Conservation (phyloP, 2,797 vertebrate species). For the Echiichthys vipera region DNA sequence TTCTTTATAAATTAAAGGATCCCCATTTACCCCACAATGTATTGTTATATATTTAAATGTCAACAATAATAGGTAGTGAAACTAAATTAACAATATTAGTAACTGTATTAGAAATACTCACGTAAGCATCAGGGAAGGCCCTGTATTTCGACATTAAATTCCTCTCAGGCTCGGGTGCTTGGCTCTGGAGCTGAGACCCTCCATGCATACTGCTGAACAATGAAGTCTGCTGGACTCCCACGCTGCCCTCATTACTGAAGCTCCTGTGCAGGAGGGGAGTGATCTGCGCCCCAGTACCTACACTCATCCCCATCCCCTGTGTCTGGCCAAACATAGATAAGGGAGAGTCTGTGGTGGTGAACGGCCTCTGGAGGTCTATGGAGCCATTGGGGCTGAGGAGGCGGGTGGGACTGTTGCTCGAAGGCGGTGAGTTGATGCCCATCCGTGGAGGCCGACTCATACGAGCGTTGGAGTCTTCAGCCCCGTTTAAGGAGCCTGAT, state of each 20-base stretch:
- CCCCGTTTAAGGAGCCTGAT: conserved; percentile 52
- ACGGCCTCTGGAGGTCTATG: conserved; percentile 55
- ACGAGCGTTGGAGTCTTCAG: conserved; percentile 39
- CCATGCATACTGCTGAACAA: conserved; percentile 53
- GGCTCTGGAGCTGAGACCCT: conserved; percentile 50
- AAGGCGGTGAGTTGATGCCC: conserved; percentile 25
- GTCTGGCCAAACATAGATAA: conserved; percentile 39
- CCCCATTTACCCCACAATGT: neutral
- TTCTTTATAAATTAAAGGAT: neutral
- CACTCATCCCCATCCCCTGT: conserved; percentile 10
- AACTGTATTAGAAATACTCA: conserved; percentile 71
- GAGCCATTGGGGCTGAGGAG: conserved; percentile 60
- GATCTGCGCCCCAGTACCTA: neutral
- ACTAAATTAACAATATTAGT: neutral
- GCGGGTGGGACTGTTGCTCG: conserved; percentile 38
- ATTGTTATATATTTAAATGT: neutral
- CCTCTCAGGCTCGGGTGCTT: conserved; percentile 57
- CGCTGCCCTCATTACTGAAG: conserved; percentile 59
- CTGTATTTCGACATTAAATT: conserved; percentile 71
- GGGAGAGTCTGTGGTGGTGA: conserved; percentile 41
- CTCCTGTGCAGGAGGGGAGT: conserved; percentile 71
- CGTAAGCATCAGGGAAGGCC: conserved; percentile 88
- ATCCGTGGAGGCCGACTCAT: conserved; percentile 52
- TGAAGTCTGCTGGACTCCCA: conserved; percentile 26
- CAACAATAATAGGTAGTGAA: neutral